These are phyloP conservation scores for Morpho achilles DNA, from an alignment of 2,888 invertebrate genomes.

Conservation along the genomic window DNA sequence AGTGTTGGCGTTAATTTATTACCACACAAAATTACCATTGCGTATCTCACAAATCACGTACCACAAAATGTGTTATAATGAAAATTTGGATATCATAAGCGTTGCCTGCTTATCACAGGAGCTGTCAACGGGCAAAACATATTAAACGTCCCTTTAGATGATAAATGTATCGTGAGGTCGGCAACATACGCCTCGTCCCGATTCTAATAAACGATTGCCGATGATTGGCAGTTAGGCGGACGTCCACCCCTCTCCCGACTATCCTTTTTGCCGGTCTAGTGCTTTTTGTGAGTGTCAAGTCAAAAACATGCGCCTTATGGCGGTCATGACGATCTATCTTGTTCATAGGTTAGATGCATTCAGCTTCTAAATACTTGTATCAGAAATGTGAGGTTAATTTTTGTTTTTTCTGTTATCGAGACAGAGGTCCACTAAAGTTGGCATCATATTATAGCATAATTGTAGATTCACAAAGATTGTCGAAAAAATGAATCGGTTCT, in stretches of 20 bases:
- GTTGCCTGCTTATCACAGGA: constrained; percentile 43
- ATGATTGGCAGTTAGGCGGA: constrained; percentile 63
- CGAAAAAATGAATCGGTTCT: too few relatives aligned
- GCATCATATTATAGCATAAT: too few relatives aligned
- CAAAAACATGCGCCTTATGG: constrained; percentile 24
- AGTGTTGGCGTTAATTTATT: constrained; percentile 21
- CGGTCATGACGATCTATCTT: constrained; percentile 23
- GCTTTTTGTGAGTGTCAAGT: constrained; percentile 32
- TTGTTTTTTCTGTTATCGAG: too few relatives aligned
- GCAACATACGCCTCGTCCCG: constrained; percentile 45
- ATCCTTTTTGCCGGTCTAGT: constrained; percentile 37
- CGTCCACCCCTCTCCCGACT: constrained; percentile 28
- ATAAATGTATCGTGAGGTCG: constrained; percentile 65
- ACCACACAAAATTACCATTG: constrained; percentile 20
- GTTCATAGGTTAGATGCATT: constrained; percentile 19
- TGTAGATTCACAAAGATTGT: too few relatives aligned
- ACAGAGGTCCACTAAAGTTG: too few relatives aligned
- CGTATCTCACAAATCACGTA: constrained; percentile 28
- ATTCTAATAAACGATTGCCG: constrained; percentile 67
- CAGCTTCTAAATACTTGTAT: not conserved
- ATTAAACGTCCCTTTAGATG: constrained; percentile 70
- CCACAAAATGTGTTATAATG: constrained; percentile 19
- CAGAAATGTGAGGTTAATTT: too few relatives aligned
- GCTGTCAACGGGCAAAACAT: constrained; percentile 68
- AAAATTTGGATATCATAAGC: constrained; percentile 31